phyloP scores from a whole-genome alignment of 1,140 invertebrate species.

The Brachystomella parvula region DNA sequence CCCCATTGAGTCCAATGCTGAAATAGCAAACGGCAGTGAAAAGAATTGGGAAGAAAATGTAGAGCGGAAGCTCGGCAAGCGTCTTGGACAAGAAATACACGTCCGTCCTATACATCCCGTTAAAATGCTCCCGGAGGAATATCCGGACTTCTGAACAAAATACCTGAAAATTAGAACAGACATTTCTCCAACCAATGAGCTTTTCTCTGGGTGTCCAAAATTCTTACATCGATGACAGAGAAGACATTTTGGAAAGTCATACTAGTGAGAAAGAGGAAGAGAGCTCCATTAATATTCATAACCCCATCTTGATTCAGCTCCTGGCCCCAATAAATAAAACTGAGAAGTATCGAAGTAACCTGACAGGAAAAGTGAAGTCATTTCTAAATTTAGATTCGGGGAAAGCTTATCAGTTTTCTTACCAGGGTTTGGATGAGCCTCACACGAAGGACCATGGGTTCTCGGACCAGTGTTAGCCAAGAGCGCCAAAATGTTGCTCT shows the following conservation, averaged over 20 bases:
- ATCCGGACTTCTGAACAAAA: slow-evolving; percentile 38
- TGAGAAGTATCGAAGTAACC: slow-evolving; percentile 77
- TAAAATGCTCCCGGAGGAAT: slow-evolving; percentile 39
- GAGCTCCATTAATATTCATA: slow-evolving; percentile 87
- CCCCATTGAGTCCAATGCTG: slow-evolving; percentile 45
- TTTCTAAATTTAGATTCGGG: not conserved
- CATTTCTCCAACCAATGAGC: not conserved
- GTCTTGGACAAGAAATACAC: slow-evolving; percentile 41
- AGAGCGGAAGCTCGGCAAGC: slow-evolving; percentile 43
- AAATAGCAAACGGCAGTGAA: slow-evolving; percentile 47
- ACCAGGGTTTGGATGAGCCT: slow-evolving; percentile 79
- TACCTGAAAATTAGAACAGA: slow-evolving; percentile 21
- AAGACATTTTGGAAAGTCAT: slow-evolving; percentile 5
- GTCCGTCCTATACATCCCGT: slow-evolving; percentile 39
- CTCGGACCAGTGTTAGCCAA: slow-evolving; percentile 77
- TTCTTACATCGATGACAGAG: not conserved
- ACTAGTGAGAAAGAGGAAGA: slow-evolving; percentile 4
- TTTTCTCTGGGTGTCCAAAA: not conserved
- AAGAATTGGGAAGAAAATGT: slow-evolving; percentile 44
- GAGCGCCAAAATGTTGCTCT: slow-evolving; percentile 79
- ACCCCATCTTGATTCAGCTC: slow-evolving; percentile 73
- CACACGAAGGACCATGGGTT: slow-evolving; percentile 80
- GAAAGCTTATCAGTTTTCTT: slow-evolving; percentile 40
- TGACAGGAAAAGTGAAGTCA: slow-evolving; percentile 41
- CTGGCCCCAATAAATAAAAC: slow-evolving; percentile 80